Percentiles rank a stretch among this genome's conserved stretches.
These are phyloP conservation scores for Argyra leucocephala DNA, from an alignment of 2,888 invertebrate genomes.

Conservation along the genomic window DNA sequence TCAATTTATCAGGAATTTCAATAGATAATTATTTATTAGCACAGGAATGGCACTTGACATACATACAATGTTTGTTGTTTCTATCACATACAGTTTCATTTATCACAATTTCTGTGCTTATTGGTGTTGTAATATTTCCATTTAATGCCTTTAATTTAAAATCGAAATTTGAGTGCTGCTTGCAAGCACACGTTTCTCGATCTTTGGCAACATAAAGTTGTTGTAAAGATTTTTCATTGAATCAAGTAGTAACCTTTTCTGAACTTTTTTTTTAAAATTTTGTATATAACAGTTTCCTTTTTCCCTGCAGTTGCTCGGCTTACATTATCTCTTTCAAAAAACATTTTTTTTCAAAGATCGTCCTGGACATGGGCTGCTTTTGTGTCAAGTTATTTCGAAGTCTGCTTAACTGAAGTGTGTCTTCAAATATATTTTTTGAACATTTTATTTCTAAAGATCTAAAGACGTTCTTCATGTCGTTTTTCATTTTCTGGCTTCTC, in stretches of 20 bases:
- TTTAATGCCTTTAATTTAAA: neutral
- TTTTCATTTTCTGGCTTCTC: too few species aligned
- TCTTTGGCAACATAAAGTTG: neutral
- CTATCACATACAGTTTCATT: too few species aligned
- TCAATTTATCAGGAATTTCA: neutral
- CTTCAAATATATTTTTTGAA: too few species aligned
- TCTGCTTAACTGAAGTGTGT: too few species aligned
- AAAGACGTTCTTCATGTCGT: too few species aligned
- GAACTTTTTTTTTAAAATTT: neutral
- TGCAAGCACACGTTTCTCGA: neutral
- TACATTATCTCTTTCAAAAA: too few species aligned
- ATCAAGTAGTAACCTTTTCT: neutral
- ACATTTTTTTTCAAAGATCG: too few species aligned
- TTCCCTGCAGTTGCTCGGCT: neutral
- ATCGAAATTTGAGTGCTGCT: neutral
- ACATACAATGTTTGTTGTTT: neutral
- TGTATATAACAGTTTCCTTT: neutral
- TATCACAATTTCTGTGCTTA: too few species aligned
- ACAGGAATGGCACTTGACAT: neutral
- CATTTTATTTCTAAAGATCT: too few species aligned
- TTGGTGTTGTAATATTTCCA: neutral
- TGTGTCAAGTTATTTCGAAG: too few species aligned
- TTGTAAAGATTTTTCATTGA: neutral
- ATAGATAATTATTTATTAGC: neutral
- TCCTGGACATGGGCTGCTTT: too few species aligned